Base-by-base conservation (phyloP, 2,113 vertebrate species). In the Siphamia tubifer region DNA sequence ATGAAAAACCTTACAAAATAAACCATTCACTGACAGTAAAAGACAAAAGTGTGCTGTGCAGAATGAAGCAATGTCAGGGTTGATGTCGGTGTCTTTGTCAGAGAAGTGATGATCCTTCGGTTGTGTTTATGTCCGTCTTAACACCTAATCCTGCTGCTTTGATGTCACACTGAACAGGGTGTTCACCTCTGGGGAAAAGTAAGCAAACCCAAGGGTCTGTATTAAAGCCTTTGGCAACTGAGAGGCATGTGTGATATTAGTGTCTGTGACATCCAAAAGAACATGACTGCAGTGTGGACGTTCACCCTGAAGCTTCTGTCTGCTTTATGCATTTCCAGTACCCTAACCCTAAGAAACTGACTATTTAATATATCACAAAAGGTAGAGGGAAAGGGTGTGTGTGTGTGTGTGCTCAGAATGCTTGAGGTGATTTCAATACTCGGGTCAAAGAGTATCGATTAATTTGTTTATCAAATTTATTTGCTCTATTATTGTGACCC, bases 91-190 rank as follows among this genome's bases (percentile, higher is more conserved):
- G 15, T 17, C 10, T 12, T 16, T 28, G 13, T 56, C 23, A 36
- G 27, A 27, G 28, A n/a, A n/a, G n/a, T n/a, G n/a, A n/a, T 3
- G 32, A 9, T 42, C 44, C 31, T 23, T 23, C 27, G 21, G n/a
- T 32, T 62, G 16, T 28, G 40, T 53, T 61, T 16, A 28, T 38
- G 54, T 61, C 4, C 15, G 21, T 1, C 21, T 49, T 51, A 65
- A 21, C 49, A 44, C 23, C 68, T 73, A 68, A 77, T 73, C 63
- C 70, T 20, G 31, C 51, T 44, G 68, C 64, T 77, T 66, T 74
- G 58, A 69, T 69, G 53, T 64, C 23, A 38, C 68, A 30, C 45
- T 9, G 40, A 55, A 34, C 53, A 38, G 39, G 9, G 27, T 10
- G 16, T 34, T 70, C 34, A 51, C 40, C 43, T 64, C 31, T 0